Conservation (phyloP, 2,888 invertebrate species). For the Drosophila tanythrix region DNA sequence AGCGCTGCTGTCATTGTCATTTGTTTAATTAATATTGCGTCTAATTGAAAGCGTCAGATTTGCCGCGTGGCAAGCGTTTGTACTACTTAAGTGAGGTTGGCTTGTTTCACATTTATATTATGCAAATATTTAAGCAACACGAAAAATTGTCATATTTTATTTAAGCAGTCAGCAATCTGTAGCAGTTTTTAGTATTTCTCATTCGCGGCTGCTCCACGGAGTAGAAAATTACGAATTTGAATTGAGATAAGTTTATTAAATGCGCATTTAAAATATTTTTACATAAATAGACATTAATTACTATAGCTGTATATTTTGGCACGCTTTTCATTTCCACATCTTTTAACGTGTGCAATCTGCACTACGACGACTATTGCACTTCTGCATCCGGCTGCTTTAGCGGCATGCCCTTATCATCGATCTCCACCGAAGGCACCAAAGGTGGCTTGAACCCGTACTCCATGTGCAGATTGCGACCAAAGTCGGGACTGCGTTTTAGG, state of each 20-base stretch:
- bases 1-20: conserved; percentile 39
- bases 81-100: conserved; percentile 8
- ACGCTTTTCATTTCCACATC: conserved; percentile 49
- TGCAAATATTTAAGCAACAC: neutral
- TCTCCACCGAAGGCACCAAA: conserved; percentile 91
- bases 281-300: conserved; percentile 66
- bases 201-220: neutral
- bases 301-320: conserved; percentile 73
- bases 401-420: conserved; percentile 90
- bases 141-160: neutral
- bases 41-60: conserved; percentile 30
- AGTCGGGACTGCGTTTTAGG: conserved; percentile 85
- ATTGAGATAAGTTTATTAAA: conserved; percentile 56
- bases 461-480: conserved; percentile 89
- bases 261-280: conserved; percentile 52
- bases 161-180: neutral
- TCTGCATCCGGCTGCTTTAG: conserved; percentile 78
- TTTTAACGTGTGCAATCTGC: neutral
- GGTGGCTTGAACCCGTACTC: conserved; percentile 95
- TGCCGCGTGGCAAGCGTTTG: conserved; percentile 15
- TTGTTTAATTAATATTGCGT: conserved; percentile 59
- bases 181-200: neutral
- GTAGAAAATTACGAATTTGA: neutral
- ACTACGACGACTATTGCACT: conserved; percentile 25
- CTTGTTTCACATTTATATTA: neutral